Percentiles rank a stretch among this genome's conserved stretches.
phyloP scores from a whole-genome alignment of 2,888 invertebrate genomes.

The Drosophila maculinotata region DNA sequence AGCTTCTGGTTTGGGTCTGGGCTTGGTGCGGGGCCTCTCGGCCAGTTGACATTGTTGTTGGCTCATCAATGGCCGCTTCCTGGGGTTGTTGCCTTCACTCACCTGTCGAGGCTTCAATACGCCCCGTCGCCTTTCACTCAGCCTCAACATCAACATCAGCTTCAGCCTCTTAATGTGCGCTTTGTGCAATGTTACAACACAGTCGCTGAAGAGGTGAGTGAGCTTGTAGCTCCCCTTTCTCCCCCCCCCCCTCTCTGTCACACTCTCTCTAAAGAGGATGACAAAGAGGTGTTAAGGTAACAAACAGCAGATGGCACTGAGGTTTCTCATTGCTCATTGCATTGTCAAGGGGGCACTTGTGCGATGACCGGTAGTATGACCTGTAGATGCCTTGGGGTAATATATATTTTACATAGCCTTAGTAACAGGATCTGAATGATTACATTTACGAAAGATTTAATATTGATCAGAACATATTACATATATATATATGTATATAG shows the following conservation, averaged over 20 bases:
- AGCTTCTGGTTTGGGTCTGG: slow-evolving; percentile 5
- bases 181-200: slow-evolving; percentile 24
- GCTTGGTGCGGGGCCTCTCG: background rate
- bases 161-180: slow-evolving; percentile 46
- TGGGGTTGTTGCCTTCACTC: slow-evolving; percentile 30
- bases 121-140: slow-evolving; percentile 29
- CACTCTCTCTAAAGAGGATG: slow-evolving; percentile 10
- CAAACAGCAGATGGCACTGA: slow-evolving; percentile 38
- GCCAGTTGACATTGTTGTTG: slow-evolving; percentile 34
- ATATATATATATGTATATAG: too few relatives aligned
- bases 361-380: slow-evolving; percentile 10
- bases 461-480: too few relatives aligned
- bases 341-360: slow-evolving; percentile 20
- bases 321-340: slow-evolving; percentile 35
- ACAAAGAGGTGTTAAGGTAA: slow-evolving; percentile 52
- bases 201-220: slow-evolving; percentile 24
- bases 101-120: slow-evolving; percentile 49
- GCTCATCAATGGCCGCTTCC: slow-evolving; percentile 39
- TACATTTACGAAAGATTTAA: too few relatives aligned
- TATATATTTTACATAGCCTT: background rate
- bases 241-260: background rate
- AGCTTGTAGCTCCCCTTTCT: slow-evolving; percentile 23
- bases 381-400: background rate
- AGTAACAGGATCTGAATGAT: background rate
- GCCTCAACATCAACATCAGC: background rate